A percentile compares a stretch with the other conserved stretches of the same genome.
These are phyloP conservation scores for Drosophila malerkotliana DNA, from an alignment of 1,140 invertebrate genomes.

Conservation along the genomic window DNA sequence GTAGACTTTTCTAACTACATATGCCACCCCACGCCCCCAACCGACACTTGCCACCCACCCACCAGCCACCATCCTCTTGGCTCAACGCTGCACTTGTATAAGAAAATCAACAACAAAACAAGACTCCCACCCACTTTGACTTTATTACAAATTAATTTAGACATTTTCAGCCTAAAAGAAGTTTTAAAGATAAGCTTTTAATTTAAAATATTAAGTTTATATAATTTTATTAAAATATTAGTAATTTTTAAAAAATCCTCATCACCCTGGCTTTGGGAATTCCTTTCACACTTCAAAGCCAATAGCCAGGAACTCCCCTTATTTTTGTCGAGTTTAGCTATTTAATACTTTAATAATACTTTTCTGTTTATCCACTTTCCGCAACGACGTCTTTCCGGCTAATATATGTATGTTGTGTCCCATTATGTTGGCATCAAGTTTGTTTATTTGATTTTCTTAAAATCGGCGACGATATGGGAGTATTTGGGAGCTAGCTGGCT, in stretches of 20 bases:
- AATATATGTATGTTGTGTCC: slow-evolving; percentile 19
- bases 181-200: too few species aligned
- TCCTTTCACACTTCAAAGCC: neutral
- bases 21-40: slow-evolving; percentile 18
- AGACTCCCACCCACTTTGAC: neutral
- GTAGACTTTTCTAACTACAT: slow-evolving; percentile 47
- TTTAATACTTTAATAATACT: slow-evolving; percentile 3
- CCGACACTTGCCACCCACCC: slow-evolving; percentile 11
- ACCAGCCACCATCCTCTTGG: neutral
- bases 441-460: slow-evolving; percentile 29
- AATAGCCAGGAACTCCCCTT: neutral
- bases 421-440: slow-evolving; percentile 34
- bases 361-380: slow-evolving; percentile 13
- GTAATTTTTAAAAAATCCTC: too few species aligned
- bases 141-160: neutral
- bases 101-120: slow-evolving; percentile 6
- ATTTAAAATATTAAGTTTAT: too few species aligned
- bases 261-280: neutral
- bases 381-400: slow-evolving; percentile 12
- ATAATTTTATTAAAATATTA: too few species aligned
- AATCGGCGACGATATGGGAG: slow-evolving; percentile 21
- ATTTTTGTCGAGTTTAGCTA: neutral
- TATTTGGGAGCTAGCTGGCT: slow-evolving; percentile 5
- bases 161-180: neutral
- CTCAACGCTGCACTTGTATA: slow-evolving; percentile 20